Evolutionary conservation across 2,888 invertebrate species (phyloP).

Genomic region (Cyclophora albipunctata): DNA sequence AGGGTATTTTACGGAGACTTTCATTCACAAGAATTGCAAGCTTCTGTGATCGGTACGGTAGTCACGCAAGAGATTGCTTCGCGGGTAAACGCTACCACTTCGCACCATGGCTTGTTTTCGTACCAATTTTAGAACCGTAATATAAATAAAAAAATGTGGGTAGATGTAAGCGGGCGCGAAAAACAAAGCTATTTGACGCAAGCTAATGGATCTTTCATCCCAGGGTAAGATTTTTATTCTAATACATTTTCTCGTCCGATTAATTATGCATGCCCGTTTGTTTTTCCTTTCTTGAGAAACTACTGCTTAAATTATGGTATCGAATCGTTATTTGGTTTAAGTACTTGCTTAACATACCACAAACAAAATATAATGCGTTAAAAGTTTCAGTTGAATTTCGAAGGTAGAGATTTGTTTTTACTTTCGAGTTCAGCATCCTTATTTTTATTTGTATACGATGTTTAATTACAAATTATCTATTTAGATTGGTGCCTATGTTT

Average conservation of each 20-base stretch:
- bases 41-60: constrained; percentile 22
- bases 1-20: constrained; percentile 25
- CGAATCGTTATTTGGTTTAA: no score
- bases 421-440: no score
- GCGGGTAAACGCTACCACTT: constrained; percentile 40
- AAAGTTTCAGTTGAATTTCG: not conserved
- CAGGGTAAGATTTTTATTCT: constrained; percentile 71
- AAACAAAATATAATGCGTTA: not conserved
- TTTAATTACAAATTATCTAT: no score
- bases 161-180: constrained; percentile 76
- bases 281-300: not conserved
- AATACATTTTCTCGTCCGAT: not conserved
- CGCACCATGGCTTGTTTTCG: constrained; percentile 37
- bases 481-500: no score
- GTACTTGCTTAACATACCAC: no score
- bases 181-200: constrained; percentile 75
- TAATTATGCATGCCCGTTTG: not conserved
- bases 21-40: constrained; percentile 31
- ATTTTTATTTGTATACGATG: no score
- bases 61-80: constrained; percentile 46
- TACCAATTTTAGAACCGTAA: constrained; percentile 25
- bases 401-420: not conserved
- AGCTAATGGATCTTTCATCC: constrained; percentile 77
- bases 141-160: constrained; percentile 67
- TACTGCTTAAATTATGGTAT: not conserved